Base-by-base conservation (phyloP, 2,888 invertebrate species). In the Amphipyra tragopoginis region DNA sequence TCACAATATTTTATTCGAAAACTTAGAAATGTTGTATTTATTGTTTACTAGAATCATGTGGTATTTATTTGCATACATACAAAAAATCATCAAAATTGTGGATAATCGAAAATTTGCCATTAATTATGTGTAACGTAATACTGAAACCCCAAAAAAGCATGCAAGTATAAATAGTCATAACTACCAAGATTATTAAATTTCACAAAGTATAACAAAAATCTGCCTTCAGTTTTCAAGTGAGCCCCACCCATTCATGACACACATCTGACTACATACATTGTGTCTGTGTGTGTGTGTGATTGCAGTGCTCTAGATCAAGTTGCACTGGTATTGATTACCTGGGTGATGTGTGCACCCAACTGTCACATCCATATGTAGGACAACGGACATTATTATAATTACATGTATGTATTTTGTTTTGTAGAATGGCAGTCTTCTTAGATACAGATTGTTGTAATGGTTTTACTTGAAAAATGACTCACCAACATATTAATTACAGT, bases 251-350 rank as follows among this genome's bases (percentile, higher is more conserved):
- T 65, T 45, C 26, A 59, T 79, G 69, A 77, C 77, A 79, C 65
- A 78, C 45, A 63, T 69, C 14, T 53, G 21, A 11, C 10, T 63
- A 9, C 8, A n/a, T n/a, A n/a, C 7, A 7, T 2, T 21, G 7
- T 7, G 10, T 52, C 1, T 48, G n/a, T 47, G 43, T 53, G 42
- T 58, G 43, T 67, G 52, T 62, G 45, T 57, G 53, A 52, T 59
- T 69, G 74, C 64, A 65, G 29, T 67, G 58, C 21, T 47, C 52
- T 57, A 66, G 62, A 76, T 78, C 70, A 79, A 58, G 52, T 79
- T 79, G 61, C 78, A 71, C n/a, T 52, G 40, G 60, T 81, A 81
- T 81, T 79, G 79, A 81, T 81, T 81, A 75, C 81, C 48, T 62
- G 49, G 26, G 33, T 53, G 48, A 39, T 59, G 48, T 72, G 67